Base-by-base conservation (phyloP, 2,888 invertebrate genomes). In the Phortica okadai region DNA sequence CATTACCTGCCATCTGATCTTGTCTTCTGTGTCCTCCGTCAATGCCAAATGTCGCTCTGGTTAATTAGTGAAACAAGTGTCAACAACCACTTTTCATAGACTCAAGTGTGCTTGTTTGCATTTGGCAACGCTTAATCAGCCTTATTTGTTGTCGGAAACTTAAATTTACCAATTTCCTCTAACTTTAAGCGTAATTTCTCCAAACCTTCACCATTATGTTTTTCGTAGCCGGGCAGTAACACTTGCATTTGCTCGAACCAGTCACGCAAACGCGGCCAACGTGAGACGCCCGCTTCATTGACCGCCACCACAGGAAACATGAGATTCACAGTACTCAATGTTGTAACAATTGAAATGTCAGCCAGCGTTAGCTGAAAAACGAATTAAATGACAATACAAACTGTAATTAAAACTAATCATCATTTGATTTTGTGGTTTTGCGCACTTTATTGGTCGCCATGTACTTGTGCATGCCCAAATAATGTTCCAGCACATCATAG, bases 261-360 rank as follows among this genome's bases (percentile, higher is more conserved):
- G 64, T 81, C 78, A 21, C 79, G 77, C 70, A 92, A 75, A 56
- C 84, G 88, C 25, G 92, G 92, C 89, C 90, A 92, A 75, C 90
- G 88, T 58, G 86, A 8, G 4, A 0, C 45, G 10, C n/a, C 7
- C 1, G 14, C 4, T 11, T 56, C 33, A 33, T 72, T 56, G 33
- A 6, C 84, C 10, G 83, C 75, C 45, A 87, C 88, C 67, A 92
- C 84, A 14, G 92, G 92, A 84, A 92, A 92, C 83, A 92, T 85
- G 77, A 92, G 87, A 88, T 91, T 87, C 50, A 91, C 87, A n/a
- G 90, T 91, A 75, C 91, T 91, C 74, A 92, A 76, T 79, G 92
- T 91, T 78, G 92, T 89, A 78, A 92, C 88, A 74, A 92, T 88
- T 62, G 92, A 91, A 80, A 92, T 87, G 85, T 92, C 92, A 69